Base-by-base conservation (phyloP, 1,140 invertebrate species). In the Melitaea cinxia region DNA sequence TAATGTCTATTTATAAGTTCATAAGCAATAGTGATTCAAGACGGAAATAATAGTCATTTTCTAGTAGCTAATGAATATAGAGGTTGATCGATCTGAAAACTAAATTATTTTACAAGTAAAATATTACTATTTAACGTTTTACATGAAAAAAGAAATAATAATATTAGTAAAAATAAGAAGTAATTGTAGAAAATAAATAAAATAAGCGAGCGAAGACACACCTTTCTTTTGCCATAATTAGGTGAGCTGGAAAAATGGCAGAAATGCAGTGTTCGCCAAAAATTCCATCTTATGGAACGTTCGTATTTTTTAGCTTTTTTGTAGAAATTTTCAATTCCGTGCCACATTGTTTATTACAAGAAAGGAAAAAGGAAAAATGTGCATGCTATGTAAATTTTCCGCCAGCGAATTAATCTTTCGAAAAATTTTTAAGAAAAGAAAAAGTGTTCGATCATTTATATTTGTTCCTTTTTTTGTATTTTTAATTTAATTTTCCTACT, bases 211-310 rank as follows among this genome's bases (percentile, higher is more conserved):
- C 4, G n/a, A 39, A 39, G 1, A 4, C 9, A 10, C 14, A 3
- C 4, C 14, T 39, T 39, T 54, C 10, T 23, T 54, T 14, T 30
- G 12, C 30, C 21, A 57, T 57, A 57, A 57, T 57, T 42, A 57
- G 35, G 30, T 58, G 42, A 47, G 42, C 37, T 52, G 12, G 10
- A 9, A 4, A 45, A 47, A 47, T 28, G 39, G 15, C 39, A 45
- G 39, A 49, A 58, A 33, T 58, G 26, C 24, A 49, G 42, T 45
- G 23, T 47, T 58, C 42, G 56, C 39, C 56, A 30, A 42, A 58
- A 58, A 30, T 47, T 47, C 33, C 39, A 47, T 58, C 26, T 49
- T 33, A 58, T 42, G 56, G 47, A 58, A 58, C 56, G 56, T 58
- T 49, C 26, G 24, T 58, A 33, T 58, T 58, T 58, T 35, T 35